Base-by-base conservation (phyloP, 2,113 vertebrate species). In the Limnothrissa miodon region DNA sequence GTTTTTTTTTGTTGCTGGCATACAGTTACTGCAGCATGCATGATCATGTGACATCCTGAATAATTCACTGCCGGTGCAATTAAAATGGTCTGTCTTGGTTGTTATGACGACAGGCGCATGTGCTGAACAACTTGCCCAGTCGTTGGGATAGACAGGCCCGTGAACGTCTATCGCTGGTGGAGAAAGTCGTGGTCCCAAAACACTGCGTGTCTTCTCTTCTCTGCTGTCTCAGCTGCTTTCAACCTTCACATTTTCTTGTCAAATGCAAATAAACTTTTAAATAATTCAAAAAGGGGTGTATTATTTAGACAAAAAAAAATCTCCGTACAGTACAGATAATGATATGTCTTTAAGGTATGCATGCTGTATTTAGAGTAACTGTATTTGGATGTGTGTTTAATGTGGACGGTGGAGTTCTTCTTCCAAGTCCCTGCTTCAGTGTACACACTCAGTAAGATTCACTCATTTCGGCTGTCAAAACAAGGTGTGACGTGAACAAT, bases 281-380 rank as follows among this genome's bases (percentile, higher is more conserved):
- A 70, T 70, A 70, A 1, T 70, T 70, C 11, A 4, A 29, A 62
- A 29, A 62, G 56, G 56, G 56, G 29, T 62, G 1, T 62, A 25
- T 25, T 62, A 62, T 11, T 62, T 11, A 62, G 11, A 29, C 25
- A 10, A 6, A 36, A 2, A 17, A n/a, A 21, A 13, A 70, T 2
- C 62, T 33, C 11, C 36, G 17, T 70, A 70, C 13, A 36, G 33
- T 33, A 70, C 17, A 53, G 48, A 21, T 53, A 21, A 53, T 5
- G 5, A 25, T 66, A 66, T 25, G 9, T 48, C n/a, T n/a, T 1
- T 66, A 29, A 25, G 29, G 13, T 70, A 70, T 70, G 13, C 13
- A 70, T 70, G 62, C 25, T 36, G 29, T 70, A 70, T 70, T 70
- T 70, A 56, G 53, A 56, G 21, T 56, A 70, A 70, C 13, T 70